These are phyloP conservation scores for Xenopus borealis DNA, from an alignment of 2,113 vertebrate species.

Conservation along the genomic window DNA sequence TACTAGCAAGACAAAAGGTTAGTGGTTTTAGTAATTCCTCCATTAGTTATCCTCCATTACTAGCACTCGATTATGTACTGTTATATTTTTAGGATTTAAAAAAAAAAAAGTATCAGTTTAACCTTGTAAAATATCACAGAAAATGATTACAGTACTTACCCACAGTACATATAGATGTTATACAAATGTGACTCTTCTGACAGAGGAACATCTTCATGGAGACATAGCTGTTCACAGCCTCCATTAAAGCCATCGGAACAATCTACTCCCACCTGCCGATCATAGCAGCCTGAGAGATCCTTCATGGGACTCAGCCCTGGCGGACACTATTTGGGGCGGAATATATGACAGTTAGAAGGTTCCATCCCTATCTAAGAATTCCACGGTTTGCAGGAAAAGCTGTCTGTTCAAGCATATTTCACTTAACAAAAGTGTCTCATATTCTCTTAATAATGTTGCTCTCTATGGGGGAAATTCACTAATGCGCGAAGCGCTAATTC, in stretches of 20 bases:
- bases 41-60: neutral
- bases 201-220: conserved; percentile 91
- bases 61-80: no score
- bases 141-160: conserved; percentile 68
- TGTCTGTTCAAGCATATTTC: no score
- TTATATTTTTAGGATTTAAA: no score
- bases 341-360: no score
- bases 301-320: conserved; percentile 94
- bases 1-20: neutral
- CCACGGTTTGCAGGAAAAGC: no score
- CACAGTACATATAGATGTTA: conserved; percentile 99
- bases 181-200: conserved; percentile 88
- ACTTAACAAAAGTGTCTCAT: no score
- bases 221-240: conserved; percentile 95
- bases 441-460: no score
- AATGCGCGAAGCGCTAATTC: no score
- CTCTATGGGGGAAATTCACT: no score
- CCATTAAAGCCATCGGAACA: conserved; percentile 97
- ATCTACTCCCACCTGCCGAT: conserved; percentile 93
- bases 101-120: neutral
- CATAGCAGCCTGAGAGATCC: conserved; percentile 91
- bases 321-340: conserved; percentile 72
- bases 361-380: no score
- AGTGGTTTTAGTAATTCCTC: neutral
- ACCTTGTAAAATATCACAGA: neutral